Evolutionary conservation across 2,113 vertebrate genomes (phyloP).

Genomic region (Cyanocitta stelleri): DNA sequence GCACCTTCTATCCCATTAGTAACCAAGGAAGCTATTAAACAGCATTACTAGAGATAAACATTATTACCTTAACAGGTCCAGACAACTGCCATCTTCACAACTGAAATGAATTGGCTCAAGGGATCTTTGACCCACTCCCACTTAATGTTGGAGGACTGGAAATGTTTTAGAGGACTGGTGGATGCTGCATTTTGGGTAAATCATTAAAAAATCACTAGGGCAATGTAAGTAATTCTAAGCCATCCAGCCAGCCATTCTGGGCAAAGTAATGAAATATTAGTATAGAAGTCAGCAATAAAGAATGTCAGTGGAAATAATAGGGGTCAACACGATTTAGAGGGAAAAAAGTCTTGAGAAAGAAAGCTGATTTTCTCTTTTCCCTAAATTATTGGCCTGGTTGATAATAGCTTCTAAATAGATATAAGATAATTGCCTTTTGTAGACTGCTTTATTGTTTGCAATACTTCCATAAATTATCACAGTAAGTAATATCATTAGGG

Average conservation of each 20-base stretch:
- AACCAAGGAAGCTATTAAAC: constrained; percentile 49
- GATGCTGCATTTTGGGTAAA: neutral
- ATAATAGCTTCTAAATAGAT: neutral
- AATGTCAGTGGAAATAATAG: neutral
- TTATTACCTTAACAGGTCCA: constrained; percentile 10
- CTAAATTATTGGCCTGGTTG: neutral
- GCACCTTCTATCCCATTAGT: constrained; percentile 43
- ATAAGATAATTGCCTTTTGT: neutral
- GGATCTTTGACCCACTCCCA: neutral
- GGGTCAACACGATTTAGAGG: neutral
- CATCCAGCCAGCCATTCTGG: neutral
- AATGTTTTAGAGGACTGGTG: neutral
- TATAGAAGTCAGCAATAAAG: neutral
- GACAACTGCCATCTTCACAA: neutral
- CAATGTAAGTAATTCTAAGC: neutral
- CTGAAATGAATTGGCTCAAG: neutral
- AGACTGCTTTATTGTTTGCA: neutral
- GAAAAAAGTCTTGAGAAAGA: neutral
- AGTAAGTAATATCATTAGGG: neutral
- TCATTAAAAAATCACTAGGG: neutral
- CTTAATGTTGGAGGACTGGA: neutral
- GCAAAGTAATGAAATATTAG: neutral
- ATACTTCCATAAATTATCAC: neutral
- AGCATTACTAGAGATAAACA: constrained; percentile 29
- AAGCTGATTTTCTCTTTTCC: neutral